Evolutionary conservation across 1,140 invertebrate genomes (phyloP).

Genomic region (Drosophila bifasciata): DNA sequence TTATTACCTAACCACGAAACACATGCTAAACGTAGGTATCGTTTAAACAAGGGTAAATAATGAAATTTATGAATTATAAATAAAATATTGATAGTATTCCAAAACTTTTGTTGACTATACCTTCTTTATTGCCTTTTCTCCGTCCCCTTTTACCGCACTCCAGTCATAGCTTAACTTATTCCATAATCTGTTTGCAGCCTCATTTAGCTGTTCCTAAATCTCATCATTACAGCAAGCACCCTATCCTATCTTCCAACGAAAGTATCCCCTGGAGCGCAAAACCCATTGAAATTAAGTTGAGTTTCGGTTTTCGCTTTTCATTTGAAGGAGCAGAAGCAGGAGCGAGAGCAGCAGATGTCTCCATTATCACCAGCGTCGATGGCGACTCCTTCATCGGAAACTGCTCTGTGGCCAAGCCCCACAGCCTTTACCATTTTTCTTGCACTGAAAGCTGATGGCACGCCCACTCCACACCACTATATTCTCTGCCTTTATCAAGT

Average conservation of each 20-base stretch:
- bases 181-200: conserved; percentile 2
- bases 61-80: too few species aligned
- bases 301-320: background rate
- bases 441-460: conserved; percentile 1
- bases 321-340: background rate
- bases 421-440: conserved; percentile 36
- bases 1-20: too few species aligned
- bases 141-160: background rate
- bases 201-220: background rate
- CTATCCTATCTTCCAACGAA: background rate
- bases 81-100: too few species aligned
- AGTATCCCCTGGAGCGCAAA: too few species aligned
- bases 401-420: conserved; percentile 21
- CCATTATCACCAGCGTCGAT: conserved; percentile 25
- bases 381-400: conserved; percentile 37
- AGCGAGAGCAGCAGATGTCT: conserved; percentile 29
- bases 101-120: too few species aligned
- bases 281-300: too few species aligned
- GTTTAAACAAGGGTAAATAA: too few species aligned
- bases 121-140: background rate
- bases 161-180: background rate
- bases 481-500: background rate
- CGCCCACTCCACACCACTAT: background rate
- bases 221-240: conserved; percentile 23
- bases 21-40: too few species aligned